Evolutionary conservation across 1,140 invertebrate genomes (phyloP).

Genomic region (Atta texana): DNA sequence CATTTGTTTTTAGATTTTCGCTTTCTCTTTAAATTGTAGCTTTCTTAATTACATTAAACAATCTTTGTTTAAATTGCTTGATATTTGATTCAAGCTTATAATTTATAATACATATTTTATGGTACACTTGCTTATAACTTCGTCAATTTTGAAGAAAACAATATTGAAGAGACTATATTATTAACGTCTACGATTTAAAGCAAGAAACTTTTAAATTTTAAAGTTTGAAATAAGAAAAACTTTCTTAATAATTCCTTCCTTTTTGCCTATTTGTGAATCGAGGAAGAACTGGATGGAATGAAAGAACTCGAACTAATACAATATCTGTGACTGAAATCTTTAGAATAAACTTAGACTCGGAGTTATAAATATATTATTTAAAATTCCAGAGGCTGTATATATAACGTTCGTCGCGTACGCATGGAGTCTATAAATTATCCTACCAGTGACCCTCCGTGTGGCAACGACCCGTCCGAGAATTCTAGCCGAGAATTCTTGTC

Average conservation of each 20-base stretch:
- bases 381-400: background rate
- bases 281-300: background rate
- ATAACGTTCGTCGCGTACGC: slow-evolving; percentile 20
- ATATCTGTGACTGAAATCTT: slow-evolving; percentile 18
- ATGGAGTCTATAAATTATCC: slow-evolving; percentile 41
- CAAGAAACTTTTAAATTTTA: background rate
- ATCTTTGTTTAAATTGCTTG: background rate
- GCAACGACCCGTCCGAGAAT: slow-evolving; percentile 21
- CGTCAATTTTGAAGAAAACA: background rate
- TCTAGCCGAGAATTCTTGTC: background rate
- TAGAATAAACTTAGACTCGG: background rate
- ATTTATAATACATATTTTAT: background rate
- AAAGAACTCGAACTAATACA: background rate
- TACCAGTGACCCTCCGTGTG: slow-evolving; percentile 12
- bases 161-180: background rate
- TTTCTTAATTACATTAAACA: background rate
- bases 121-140: background rate
- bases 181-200: background rate
- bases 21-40: background rate
- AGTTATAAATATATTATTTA: slow-evolving; percentile 18
- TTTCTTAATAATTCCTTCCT: background rate
- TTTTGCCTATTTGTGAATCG: background rate
- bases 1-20: background rate
- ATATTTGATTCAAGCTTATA: background rate
- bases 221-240: background rate